Evolutionary conservation across 2,113 vertebrate species (phyloP).

Genomic region (Xenotilapia caudafasciata): DNA sequence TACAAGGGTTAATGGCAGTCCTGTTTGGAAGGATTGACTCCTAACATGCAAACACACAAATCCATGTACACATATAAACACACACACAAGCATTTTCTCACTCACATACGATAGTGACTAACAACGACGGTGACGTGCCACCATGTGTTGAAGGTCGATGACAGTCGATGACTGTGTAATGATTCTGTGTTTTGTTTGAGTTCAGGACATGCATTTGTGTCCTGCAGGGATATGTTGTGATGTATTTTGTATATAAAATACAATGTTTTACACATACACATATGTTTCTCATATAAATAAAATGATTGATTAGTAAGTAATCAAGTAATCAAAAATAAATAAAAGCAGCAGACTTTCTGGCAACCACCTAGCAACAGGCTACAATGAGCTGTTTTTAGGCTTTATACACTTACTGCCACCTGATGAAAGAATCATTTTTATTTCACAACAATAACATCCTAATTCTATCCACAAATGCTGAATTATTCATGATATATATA

Average conservation of each 20-base stretch:
- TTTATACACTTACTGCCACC: background rate
- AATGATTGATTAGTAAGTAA: background rate
- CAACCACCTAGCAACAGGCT: background rate
- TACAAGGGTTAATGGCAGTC: conserved; percentile 54
- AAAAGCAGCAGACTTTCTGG: background rate
- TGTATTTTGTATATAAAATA: background rate
- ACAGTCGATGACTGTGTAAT: background rate
- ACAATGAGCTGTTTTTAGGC: background rate
- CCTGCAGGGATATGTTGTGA: background rate
- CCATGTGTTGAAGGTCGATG: background rate
- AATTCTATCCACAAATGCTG: background rate
- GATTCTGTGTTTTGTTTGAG: background rate
- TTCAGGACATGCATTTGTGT: background rate
- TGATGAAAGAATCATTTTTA: background rate
- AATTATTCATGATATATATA: background rate
- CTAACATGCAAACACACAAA: conserved; percentile 15
- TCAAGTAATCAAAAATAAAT: background rate
- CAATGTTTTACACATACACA: background rate
- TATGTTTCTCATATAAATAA: background rate
- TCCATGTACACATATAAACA: background rate
- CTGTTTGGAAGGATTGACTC: conserved; percentile 36
- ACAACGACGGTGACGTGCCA: background rate
- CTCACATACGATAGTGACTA: background rate
- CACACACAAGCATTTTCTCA: background rate
- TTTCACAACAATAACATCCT: background rate